Conservation (phyloP, 2,113 vertebrate genomes). For the Pogonocichla stellata region DNA sequence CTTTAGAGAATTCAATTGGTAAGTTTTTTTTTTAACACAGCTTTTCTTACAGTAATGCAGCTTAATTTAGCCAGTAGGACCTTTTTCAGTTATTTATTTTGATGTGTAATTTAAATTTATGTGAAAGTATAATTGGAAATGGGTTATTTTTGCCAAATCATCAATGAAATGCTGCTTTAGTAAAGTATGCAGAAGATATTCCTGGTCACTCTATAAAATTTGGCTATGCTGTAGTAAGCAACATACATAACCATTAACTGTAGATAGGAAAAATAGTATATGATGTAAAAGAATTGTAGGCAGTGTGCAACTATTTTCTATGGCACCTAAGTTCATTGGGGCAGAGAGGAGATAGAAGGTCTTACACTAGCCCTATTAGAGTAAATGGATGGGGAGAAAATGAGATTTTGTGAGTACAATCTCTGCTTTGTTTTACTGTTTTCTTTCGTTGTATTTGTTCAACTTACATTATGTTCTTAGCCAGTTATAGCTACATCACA, state of each 20-base stretch:
- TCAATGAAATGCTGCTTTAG: background rate
- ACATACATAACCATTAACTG: background rate
- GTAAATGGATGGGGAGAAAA: background rate
- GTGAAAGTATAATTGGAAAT: background rate
- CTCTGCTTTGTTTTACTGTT: background rate
- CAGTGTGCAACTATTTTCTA: background rate
- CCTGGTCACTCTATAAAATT: background rate
- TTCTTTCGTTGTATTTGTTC: accelerated
- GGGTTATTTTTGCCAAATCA: background rate
- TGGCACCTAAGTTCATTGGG: background rate
- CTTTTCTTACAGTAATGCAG: background rate
- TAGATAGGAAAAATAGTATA: background rate
- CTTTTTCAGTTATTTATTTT: background rate
- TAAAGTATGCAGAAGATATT: background rate
- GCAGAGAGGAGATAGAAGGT: background rate
- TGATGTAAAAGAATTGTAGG: background rate
- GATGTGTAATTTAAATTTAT: constrained; percentile 31
- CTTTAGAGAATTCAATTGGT: background rate
- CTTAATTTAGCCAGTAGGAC: background rate
- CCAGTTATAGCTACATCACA: background rate
- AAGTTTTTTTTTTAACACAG: background rate
- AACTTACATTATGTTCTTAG: background rate
- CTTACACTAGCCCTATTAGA: background rate
- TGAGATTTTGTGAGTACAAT: background rate
- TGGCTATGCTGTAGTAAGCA: background rate